Evolutionary conservation across 2,888 invertebrate species (phyloP), one percentile per base, ranked within the genome.

Genomic region (Hecatera dysodea): DNA sequence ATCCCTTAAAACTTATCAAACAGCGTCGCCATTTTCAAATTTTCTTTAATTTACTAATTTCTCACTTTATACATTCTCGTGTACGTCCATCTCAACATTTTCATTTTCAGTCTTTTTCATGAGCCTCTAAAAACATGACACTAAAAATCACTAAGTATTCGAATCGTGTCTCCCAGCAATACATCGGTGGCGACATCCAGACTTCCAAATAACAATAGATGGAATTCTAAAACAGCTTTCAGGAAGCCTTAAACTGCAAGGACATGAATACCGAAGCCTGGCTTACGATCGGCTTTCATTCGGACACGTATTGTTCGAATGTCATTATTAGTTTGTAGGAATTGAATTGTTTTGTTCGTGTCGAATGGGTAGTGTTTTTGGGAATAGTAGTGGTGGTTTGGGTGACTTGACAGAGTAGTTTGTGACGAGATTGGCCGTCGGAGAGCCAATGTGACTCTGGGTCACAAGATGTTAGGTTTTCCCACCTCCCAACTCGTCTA

Each of bases 221-320:
- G 85, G 90, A 92, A 91, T 91, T 89, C 86, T 88, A 89, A 87
- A 92, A 80, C 87, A 88, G 83, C 72, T 83, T 73, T 52, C 72
- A 66, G 75, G 74, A 82, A 87, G 89, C 87, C 82, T 88, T 90
- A 86, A 88, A 88, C 89, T 87, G 85, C 88, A 85, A 75, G 84
- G 88, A 87, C 90, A 87, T 90, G 91, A 90, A 91, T 91, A 90
- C 89, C 64, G 84, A 85, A 83, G 74, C 77, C 72, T 57, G 70
- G 83, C 80, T 86, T 85, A 84, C 72, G 77, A 77, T 61, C 82
- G 64, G 75, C 80, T 82, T 82, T 74, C 80, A 81, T 82, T 81
- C 82, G 79, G 80, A 70, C 78, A 75, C 80, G 78, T 82, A 84
- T 84, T 84, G 82, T 84, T 80, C 65, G 62, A 63, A 75, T 82